phyloP scores from a whole-genome alignment of 2,888 invertebrate species.

The Apodemia duryi region DNA sequence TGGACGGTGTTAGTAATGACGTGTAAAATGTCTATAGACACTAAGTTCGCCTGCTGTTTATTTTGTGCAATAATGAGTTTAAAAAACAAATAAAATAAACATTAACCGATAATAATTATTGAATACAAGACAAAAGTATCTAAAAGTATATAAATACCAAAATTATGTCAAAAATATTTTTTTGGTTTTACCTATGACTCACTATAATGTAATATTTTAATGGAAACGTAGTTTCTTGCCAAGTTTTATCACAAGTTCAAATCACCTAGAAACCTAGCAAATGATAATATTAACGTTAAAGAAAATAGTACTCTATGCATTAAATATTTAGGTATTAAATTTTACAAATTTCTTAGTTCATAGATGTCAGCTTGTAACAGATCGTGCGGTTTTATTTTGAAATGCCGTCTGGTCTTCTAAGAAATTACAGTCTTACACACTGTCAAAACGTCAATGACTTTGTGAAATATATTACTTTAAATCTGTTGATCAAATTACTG shows the following conservation, averaged over 20 bases:
- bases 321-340: neutral
- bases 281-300: slow-evolving; percentile 1
- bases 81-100: too few species aligned
- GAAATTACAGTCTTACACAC: slow-evolving; percentile 10
- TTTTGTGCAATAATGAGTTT: too few species aligned
- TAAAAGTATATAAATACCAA: too few species aligned
- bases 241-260: slow-evolving; percentile 37
- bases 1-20: too few species aligned
- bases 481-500: slow-evolving; percentile 33
- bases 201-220: slow-evolving; percentile 21
- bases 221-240: slow-evolving; percentile 34
- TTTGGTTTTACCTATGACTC: slow-evolving; percentile 26
- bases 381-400: slow-evolving; percentile 20
- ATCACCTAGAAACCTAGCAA: slow-evolving; percentile 27
- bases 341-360: neutral
- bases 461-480: slow-evolving; percentile 27
- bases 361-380: slow-evolving; percentile 15
- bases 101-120: too few species aligned
- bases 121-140: too few species aligned
- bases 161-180: neutral
- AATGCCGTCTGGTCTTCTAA: slow-evolving; percentile 16
- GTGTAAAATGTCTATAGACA: too few species aligned
- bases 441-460: slow-evolving; percentile 15
- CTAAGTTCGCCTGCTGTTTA: too few species aligned
- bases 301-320: neutral